Percentiles rank a stretch among this genome's conserved stretches.
Conservation (phyloP, 2,797 vertebrate genomes). For the Galagoides demidoff region DNA sequence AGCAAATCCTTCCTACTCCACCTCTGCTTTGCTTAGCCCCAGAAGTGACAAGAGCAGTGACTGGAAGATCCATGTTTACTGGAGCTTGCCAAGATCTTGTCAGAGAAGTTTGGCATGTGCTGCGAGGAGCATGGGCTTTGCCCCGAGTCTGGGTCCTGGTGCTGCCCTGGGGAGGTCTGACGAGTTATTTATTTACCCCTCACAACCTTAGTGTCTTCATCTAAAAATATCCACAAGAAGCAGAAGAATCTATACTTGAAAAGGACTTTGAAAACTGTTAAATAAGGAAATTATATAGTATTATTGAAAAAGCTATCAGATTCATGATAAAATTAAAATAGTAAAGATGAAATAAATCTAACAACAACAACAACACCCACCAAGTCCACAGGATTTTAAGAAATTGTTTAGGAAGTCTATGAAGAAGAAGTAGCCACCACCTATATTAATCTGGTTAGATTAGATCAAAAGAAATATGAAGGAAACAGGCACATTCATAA, state of each 20-base stretch:
- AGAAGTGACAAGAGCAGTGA: not conserved
- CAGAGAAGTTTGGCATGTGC: not conserved
- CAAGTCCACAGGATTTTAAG: not conserved
- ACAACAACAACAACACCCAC: not conserved
- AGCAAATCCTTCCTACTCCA: not conserved
- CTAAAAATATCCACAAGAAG: not conserved
- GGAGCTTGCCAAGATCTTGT: not conserved
- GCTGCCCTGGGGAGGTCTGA: not conserved
- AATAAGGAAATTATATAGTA: not conserved
- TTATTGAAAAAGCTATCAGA: not conserved
- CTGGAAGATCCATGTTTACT: fast-evolving
- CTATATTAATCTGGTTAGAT: not conserved
- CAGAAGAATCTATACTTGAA: not conserved
- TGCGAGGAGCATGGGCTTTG: not conserved
- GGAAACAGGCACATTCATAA: not conserved
- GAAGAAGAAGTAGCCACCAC: not conserved
- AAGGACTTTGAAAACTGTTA: not conserved
- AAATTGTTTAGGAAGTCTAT: not conserved
- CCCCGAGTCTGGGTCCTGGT: not conserved
- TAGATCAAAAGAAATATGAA: constrained; percentile 27
- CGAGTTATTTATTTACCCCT: not conserved
- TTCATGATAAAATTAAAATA: not conserved
- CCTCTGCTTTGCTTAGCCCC: not conserved
- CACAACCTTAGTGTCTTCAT: not conserved
- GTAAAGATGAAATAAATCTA: not conserved